Evolutionary conservation across 2,888 invertebrate genomes (phyloP).

Genomic region (Pristionchus entomophagus): DNA sequence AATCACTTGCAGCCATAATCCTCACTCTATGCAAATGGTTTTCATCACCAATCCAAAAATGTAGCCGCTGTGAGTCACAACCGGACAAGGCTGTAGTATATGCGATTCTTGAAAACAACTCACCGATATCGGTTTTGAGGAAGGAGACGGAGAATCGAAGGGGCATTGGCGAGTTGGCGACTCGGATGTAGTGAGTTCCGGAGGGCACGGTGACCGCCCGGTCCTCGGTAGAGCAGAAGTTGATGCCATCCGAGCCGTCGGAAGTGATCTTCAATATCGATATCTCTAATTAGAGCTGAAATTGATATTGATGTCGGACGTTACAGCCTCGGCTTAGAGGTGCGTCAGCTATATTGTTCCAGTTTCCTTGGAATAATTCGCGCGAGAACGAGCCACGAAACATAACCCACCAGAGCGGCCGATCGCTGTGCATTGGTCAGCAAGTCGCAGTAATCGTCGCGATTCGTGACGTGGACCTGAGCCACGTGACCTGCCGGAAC

Average conservation of each 20-base stretch:
- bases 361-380: no score
- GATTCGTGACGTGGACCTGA: neutral
- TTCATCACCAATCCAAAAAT: no score
- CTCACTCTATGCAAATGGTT: no score
- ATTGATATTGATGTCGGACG: no score
- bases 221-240: neutral
- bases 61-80: neutral
- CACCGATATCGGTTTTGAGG: neutral
- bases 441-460: neutral
- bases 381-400: no score
- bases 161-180: neutral
- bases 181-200: neutral
- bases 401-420: no score
- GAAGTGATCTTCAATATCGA: no score
- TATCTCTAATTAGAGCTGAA: no score
- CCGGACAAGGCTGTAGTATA: no score
- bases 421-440: neutral
- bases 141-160: neutral
- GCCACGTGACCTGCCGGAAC: neutral
- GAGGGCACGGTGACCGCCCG: neutral
- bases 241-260: neutral
- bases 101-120: neutral
- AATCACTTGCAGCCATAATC: neutral
- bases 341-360: no score
- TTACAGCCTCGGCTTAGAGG: no score